Percentiles rank a stretch among this genome's conserved stretches.
Evolutionary conservation across 2,113 vertebrate genomes (phyloP).

Genomic region (Argyrosomus japonicus): DNA sequence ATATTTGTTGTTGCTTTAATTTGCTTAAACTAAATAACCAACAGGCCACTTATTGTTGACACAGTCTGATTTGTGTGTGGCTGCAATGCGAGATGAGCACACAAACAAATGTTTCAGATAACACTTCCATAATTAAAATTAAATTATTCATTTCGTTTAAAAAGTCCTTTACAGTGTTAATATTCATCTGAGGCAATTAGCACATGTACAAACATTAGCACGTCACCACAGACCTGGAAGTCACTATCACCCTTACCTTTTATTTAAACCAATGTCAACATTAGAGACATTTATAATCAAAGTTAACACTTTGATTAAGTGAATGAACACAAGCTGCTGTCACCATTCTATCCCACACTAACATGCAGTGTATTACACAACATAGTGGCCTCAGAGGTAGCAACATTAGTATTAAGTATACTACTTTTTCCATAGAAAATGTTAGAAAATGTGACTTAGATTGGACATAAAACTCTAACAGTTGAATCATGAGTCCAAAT

Average conservation of each 20-base stretch:
- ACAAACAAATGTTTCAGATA: not conserved
- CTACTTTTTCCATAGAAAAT: not conserved
- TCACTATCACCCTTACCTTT: not conserved
- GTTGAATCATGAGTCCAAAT: not conserved
- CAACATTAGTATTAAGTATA: not conserved
- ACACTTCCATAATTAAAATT: constrained; percentile 5
- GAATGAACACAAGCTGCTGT: not conserved
- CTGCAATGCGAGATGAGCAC: not conserved
- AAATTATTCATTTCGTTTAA: not conserved
- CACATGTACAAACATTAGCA: constrained; percentile 4
- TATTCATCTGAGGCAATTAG: constrained; percentile 6
- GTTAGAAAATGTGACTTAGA: not conserved
- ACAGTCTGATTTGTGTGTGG: not conserved
- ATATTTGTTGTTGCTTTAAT: not conserved
- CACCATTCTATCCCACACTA: not conserved
- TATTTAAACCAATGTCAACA: constrained; percentile 7
- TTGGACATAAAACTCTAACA: not conserved
- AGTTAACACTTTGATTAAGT: not conserved
- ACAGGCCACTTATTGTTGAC: not conserved
- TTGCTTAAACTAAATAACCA: not conserved
- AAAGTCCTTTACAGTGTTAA: not conserved
- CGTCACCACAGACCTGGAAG: constrained; percentile 1
- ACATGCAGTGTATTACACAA: not conserved
- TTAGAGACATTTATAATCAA: not conserved
- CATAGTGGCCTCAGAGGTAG: not conserved